These are phyloP conservation scores for Isichthys henryi DNA, from an alignment of 2,113 vertebrate species.

Conservation along the genomic window DNA sequence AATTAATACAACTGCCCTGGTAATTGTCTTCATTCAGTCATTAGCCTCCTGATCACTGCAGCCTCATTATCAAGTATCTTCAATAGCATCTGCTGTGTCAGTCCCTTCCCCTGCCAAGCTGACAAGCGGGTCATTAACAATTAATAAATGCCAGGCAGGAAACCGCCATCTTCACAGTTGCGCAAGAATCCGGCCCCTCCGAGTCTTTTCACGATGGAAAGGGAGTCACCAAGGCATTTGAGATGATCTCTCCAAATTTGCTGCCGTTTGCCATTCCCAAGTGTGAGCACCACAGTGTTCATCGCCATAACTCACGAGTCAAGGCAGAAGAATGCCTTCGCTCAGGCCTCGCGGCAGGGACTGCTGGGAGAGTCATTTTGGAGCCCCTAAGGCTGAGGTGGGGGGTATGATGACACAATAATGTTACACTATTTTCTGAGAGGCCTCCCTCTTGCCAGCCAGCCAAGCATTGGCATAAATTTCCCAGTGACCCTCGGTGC, in stretches of 20 bases:
- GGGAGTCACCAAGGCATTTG: neutral
- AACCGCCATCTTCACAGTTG: slow-evolving; percentile 22
- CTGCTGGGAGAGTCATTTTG: neutral
- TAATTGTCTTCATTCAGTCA: neutral
- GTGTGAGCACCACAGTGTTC: neutral
- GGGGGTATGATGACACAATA: neutral
- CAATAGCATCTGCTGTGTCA: slow-evolving; percentile 34
- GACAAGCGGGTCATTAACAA: slow-evolving; percentile 34
- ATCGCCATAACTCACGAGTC: neutral
- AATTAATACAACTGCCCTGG: neutral
- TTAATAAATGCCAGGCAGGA: slow-evolving; percentile 23
- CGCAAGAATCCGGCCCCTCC: slow-evolving; percentile 11
- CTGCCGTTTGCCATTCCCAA: neutral
- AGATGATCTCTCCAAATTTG: neutral
- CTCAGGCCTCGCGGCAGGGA: neutral
- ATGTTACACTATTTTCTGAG: neutral
- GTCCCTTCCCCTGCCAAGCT: slow-evolving; percentile 20
- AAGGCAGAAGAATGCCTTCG: neutral
- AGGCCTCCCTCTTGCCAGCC: neutral
- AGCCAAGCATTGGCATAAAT: neutral
- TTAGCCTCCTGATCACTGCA: neutral
- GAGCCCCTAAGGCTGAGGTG: too few relatives aligned
- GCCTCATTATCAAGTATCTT: slow-evolving; percentile 21
- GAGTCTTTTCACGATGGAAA: neutral
- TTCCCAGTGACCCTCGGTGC: neutral